Evolutionary conservation across 2,888 invertebrate genomes (phyloP).

Genomic region (Drosophila crucigera): DNA sequence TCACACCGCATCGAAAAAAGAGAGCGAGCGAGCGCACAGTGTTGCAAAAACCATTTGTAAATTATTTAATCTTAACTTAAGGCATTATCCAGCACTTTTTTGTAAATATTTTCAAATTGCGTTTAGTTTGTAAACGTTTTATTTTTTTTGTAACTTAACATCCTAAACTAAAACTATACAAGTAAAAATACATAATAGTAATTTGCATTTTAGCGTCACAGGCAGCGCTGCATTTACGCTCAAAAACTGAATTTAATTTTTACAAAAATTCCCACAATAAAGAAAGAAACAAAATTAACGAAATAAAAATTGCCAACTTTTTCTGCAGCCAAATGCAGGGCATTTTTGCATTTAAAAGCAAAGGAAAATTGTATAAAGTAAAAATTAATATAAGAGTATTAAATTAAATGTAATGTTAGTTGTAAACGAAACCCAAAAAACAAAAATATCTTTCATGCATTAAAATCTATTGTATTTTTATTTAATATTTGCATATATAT

Average conservation of each 20-base stretch:
- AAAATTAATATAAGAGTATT: slow-evolving; percentile 72
- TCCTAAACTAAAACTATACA: slow-evolving; percentile 53
- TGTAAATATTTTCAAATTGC: slow-evolving; percentile 70
- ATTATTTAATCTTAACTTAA: slow-evolving; percentile 78
- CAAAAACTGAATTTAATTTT: slow-evolving; percentile 79
- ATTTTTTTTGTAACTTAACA: slow-evolving; percentile 57
- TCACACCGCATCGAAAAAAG: slow-evolving; percentile 61
- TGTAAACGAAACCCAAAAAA: slow-evolving; percentile 46
- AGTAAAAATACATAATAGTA: slow-evolving; percentile 50
- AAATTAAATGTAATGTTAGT: slow-evolving; percentile 71
- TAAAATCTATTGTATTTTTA: slow-evolving; percentile 76
- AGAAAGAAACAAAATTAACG: slow-evolving; percentile 15
- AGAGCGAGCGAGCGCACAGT: slow-evolving; percentile 57
- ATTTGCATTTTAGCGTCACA: slow-evolving; percentile 78
- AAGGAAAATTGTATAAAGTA: slow-evolving; percentile 71
- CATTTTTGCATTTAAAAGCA: slow-evolving; percentile 74
- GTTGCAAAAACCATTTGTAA: slow-evolving; percentile 81
- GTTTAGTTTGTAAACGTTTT: slow-evolving; percentile 63
- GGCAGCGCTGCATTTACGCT: slow-evolving; percentile 81
- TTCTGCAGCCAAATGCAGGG: slow-evolving; percentile 64
- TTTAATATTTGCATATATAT: slow-evolving; percentile 66
- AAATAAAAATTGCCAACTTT: slow-evolving; percentile 62
- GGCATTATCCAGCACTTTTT: slow-evolving; percentile 72
- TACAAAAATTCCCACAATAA: slow-evolving; percentile 44
- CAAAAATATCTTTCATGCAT: slow-evolving; percentile 65